phyloP scores from a whole-genome alignment of 64 coral and sea anemone genomes.

The Pocillopora verrucosa region DNA sequence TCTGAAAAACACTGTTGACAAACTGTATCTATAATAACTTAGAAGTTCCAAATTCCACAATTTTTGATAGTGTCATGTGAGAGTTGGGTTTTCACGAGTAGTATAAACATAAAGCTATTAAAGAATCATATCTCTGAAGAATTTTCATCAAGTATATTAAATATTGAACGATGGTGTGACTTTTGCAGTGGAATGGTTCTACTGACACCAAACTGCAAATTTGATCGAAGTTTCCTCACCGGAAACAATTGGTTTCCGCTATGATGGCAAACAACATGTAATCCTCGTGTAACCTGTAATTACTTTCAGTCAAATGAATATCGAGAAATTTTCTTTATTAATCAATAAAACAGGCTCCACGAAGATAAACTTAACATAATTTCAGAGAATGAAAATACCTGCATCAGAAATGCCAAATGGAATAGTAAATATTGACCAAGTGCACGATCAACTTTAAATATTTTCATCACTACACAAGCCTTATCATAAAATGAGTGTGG shows the following conservation, averaged over 20 bases:
- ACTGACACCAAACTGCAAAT: background rate
- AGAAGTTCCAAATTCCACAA: no score
- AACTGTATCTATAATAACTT: no score
- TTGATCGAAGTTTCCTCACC: background rate
- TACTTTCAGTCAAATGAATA: background rate
- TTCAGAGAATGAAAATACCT: background rate
- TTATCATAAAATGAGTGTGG: background rate
- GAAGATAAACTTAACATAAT: no score
- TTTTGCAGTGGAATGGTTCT: no score
- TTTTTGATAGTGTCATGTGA: no score
- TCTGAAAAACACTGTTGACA: no score
- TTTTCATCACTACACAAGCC: conserved; percentile 27
- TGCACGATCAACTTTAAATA: conserved; percentile 29
- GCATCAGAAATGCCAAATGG: background rate
- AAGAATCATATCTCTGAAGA: no score
- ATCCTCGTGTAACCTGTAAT: background rate
- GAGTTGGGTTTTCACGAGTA: no score
- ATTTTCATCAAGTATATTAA: background rate
- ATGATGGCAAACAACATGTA: background rate
- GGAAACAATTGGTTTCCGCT: background rate
- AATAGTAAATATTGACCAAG: conserved; percentile 9
- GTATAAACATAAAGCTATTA: no score
- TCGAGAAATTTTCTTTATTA: no score
- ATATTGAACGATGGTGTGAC: background rate
- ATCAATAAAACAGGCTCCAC: no score